Conservation (phyloP, 1,140 invertebrate genomes). For the Manduca sexta region DNA sequence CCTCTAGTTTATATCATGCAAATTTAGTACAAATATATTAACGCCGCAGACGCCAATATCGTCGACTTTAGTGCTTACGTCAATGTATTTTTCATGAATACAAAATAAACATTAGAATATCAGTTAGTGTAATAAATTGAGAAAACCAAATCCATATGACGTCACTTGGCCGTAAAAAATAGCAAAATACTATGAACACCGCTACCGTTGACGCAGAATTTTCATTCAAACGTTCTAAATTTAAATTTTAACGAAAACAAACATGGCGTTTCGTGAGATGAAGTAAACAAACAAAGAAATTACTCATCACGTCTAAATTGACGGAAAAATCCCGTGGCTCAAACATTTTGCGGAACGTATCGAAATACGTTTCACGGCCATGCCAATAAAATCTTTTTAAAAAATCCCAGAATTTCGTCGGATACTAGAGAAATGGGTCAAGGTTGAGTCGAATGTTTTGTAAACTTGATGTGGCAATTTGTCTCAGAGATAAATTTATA, state of each 20-base stretch:
- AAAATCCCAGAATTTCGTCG: neutral
- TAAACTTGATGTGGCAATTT: neutral
- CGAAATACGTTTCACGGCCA: slow-evolving; percentile 4
- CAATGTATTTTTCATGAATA: neutral
- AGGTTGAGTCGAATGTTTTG: slow-evolving; percentile 5
- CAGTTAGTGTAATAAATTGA: neutral
- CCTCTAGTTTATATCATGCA: too few relatives aligned
- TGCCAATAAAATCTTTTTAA: slow-evolving; percentile 3
- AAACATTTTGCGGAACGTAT: neutral
- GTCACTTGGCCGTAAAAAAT: slow-evolving; percentile 7
- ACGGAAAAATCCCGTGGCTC: slow-evolving; percentile 1
- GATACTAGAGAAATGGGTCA: slow-evolving; percentile 7
- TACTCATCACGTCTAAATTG: slow-evolving; percentile 2
- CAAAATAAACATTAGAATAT: neutral
- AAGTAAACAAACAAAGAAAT: slow-evolving; percentile 12
- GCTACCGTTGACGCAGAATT: slow-evolving; percentile 4
- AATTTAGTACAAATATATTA: neutral
- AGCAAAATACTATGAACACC: slow-evolving; percentile 3
- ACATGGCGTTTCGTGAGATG: slow-evolving; percentile 7
- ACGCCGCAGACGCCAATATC: neutral
- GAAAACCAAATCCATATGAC: slow-evolving; percentile 1
- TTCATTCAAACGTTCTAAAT: slow-evolving; percentile 12
- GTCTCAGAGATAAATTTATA: neutral
- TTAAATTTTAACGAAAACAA: slow-evolving; percentile 7
- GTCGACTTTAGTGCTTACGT: neutral